Percentiles rank a stretch among this genome's conserved stretches.
Conservation (phyloP, 2,888 invertebrate species). For the Cremastinae sp. region DNA sequence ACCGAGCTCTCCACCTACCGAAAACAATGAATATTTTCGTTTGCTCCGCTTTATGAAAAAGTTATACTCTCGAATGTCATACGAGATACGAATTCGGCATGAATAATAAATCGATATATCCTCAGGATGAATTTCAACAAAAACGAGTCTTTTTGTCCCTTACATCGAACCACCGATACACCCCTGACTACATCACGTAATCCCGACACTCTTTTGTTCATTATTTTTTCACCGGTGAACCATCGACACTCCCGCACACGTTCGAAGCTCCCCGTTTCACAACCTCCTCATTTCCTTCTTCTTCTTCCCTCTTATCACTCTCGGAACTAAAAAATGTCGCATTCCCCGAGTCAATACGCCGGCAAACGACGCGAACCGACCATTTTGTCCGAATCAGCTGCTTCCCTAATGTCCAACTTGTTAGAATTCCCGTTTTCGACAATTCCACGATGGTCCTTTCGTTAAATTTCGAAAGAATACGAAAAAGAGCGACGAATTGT, state of each 20-base stretch:
- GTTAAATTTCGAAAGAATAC: neutral
- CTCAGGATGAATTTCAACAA: conserved; percentile 13
- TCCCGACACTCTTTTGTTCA: conserved; percentile 24
- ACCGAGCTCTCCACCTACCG: conserved; percentile 14
- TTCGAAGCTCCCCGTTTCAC: neutral
- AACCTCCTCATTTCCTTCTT: conserved; percentile 10
- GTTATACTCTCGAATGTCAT: neutral
- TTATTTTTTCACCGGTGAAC: neutral
- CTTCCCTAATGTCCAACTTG: conserved; percentile 64
- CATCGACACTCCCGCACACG: conserved; percentile 7
- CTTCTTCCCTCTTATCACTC: neutral
- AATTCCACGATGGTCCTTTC: neutral
- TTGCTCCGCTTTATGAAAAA: neutral
- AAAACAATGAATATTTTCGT: neutral
- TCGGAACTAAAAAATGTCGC: neutral
- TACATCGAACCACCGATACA: conserved; percentile 18
- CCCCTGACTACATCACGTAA: conserved; percentile 9
- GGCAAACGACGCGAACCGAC: conserved; percentile 65
- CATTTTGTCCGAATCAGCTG: conserved; percentile 75
- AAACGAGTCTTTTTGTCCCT: conserved; percentile 14
- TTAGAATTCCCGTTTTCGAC: conserved; percentile 62
- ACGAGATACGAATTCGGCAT: neutral
- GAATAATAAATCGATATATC: neutral
- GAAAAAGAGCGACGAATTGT: neutral
- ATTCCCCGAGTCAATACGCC: conserved; percentile 36